Base-by-base conservation (phyloP, 2,113 vertebrate species). In the Zeus faber region DNA sequence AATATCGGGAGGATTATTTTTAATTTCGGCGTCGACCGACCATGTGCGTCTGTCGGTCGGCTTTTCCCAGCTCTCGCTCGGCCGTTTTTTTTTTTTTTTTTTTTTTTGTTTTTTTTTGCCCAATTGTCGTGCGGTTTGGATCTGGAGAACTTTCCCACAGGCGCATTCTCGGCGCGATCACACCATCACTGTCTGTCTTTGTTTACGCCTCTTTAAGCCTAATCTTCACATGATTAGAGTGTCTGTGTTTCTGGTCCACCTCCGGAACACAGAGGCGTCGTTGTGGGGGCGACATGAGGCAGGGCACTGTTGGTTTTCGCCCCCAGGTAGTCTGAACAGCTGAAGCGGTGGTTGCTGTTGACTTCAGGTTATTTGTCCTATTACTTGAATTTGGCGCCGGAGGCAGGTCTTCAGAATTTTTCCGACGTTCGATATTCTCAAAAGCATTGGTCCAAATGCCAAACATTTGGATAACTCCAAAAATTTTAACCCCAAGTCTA, bases 201-300 rank as follows among this genome's bases (percentile, higher is more conserved):
- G 78, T 83, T 86, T 67, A 73, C 75, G 56, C 49, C 66, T 60
- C 51, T 75, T 40, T 68, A 54, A 77, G 33, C 62, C 57, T 54
- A 70, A 74, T 75, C 70, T 78, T 69, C 76, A 47, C 62, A 67
- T 83, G 78, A 84, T 86, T 64, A 84, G 76, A 64, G 65, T 78
- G 76, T 60, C 41, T 63, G 68, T 83, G 80, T 80, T 74, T 80
- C 74, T 73, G 57, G 58, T 71, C 66, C 46, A 48, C 62, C 66
- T 78, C 55, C 26, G 58, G 45, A 48, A 79, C 71, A 83, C 63
- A 68, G 43, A 71, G 58, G 49, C 59, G 60, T 77, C 44, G 61
- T 66, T 80, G 56, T 67, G 41, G 65, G 46, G 21, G 57, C 8
- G 51, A 39, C 39, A 61, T 9, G 41, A 33, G 25, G 2, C 18